These are phyloP conservation scores for Cyclopterus lumpus DNA, from an alignment of 2,797 vertebrate species.

Conservation along the genomic window DNA sequence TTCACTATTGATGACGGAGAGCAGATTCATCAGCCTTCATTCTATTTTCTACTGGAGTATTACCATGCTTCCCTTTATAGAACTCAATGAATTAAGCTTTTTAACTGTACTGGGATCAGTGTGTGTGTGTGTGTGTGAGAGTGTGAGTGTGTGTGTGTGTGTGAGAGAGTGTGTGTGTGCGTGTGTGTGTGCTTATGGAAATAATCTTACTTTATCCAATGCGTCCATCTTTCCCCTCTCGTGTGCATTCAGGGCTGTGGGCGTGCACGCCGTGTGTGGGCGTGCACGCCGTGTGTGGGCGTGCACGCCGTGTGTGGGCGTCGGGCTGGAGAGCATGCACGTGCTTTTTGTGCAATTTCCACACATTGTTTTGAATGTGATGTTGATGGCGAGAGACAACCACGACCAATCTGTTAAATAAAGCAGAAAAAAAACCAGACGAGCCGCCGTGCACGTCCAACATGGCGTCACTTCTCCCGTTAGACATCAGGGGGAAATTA, in stretches of 20 bases:
- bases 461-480: too few species aligned
- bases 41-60: conserved; percentile 38
- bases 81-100: conserved; percentile 24
- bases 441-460: too few species aligned
- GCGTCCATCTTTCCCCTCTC: too few species aligned
- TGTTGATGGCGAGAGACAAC: conserved; percentile 43
- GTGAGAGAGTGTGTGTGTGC: neutral
- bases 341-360: conserved; percentile 14
- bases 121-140: neutral
- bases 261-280: neutral
- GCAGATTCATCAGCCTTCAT: conserved; percentile 17
- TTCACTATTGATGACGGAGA: conserved; percentile 24
- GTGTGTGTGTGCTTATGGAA: neutral
- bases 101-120: neutral
- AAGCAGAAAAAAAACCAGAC: conserved; percentile 21
- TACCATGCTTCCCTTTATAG: conserved; percentile 26
- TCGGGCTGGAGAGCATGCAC: neutral
- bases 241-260: neutral
- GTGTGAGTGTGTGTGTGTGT: neutral
- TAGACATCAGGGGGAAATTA: too few species aligned
- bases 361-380: conserved; percentile 28
- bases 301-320: neutral
- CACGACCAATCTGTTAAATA: conserved; percentile 25
- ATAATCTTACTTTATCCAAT: neutral
- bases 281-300: neutral